Base-by-base conservation (phyloP, 2,113 vertebrate genomes). In the Lontra canadensis region DNA sequence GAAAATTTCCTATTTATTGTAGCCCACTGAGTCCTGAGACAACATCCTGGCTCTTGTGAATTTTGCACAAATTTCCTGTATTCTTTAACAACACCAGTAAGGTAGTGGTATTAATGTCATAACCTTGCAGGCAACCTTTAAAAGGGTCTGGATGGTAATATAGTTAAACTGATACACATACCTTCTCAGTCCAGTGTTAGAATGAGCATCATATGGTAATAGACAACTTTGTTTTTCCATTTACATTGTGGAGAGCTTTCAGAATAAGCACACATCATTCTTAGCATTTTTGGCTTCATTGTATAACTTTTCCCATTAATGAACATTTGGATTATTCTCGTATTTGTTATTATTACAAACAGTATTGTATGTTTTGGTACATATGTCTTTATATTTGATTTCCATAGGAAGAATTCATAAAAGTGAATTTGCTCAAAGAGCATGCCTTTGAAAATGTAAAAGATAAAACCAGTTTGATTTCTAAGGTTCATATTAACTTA, bases 381-480 rank as follows among this genome's bases (percentile, higher is more conserved):
- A 4, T 31, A 3, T 71, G 14, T 73, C 67, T 96, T 80, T 55
- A 25, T 78, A 78, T 85, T 82, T 90, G 29, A 47, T 65, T 83
- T 91, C 42, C 88, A 1, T 78, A 85, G 83, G 71, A 49, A n/a
- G 61, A 83, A 92, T 91, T 95, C 67, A 57, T 47, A 67, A 49
- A 85, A 15, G 3, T 80, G 29, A 44, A 49, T 42, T 94, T 89
- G 21, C 17, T 83, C 17, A 12, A 71, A 92, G 34, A 55, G 8
- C 67, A 15, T 80, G 23, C n/a, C 65, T 88, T 87, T 87, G 21
- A 86, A 96, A 90, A 92, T 83, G 10, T 92, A 42, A 80, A 73
- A 59, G 14, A 31, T 87, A 57, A 90, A 93, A 18, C 3, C 55
- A 39, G 2, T 15, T 36, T 61, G 55, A 39, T 92, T 78, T 95